Conservation (phyloP, 2,797 vertebrate genomes). For the Coregonus suidteri region DNA sequence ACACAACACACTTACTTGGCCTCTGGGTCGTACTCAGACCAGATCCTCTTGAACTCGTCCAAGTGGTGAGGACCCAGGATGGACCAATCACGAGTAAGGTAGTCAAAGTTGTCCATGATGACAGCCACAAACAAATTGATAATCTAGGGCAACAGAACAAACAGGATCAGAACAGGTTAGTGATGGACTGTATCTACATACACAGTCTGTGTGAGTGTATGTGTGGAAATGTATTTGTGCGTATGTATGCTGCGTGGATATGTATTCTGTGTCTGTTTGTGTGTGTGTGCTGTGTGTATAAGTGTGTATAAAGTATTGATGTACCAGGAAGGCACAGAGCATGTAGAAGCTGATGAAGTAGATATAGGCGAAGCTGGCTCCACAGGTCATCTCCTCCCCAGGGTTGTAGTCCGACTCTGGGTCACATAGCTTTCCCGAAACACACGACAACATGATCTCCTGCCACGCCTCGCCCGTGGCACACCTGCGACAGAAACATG, state of each 20-base stretch:
- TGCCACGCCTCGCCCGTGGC: conserved; percentile 99
- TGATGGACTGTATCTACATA: neutral
- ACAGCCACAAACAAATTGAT: conserved; percentile 99
- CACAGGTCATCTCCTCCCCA: conserved; percentile 92
- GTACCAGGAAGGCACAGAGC: conserved; percentile 98
- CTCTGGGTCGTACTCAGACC: conserved; percentile 99
- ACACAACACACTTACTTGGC: conserved; percentile 87
- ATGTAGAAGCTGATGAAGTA: conserved; percentile 99
- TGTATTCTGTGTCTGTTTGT: neutral
- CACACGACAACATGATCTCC: conserved; percentile 97
- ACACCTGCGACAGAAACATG: conserved; percentile 76
- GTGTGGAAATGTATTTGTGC: conserved; percentile 30
- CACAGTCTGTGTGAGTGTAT: neutral
- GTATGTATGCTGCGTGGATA: neutral
- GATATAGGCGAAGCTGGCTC: conserved; percentile 95
- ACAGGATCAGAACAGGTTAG: conserved; percentile 1
- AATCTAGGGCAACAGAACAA: conserved; percentile 77
- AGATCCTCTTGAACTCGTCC: conserved; percentile 99
- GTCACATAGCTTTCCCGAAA: conserved; percentile 93
- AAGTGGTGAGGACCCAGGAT: conserved; percentile 98
- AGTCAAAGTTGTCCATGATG: conserved; percentile 99
- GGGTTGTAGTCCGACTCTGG: conserved; percentile 91
- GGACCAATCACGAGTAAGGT: conserved; percentile 98
- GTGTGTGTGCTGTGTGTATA: neutral
- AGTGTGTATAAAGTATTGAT: conserved; percentile 12